phyloP scores from a whole-genome alignment of 2,888 invertebrate species.

The Luffia ferchaultella region DNA sequence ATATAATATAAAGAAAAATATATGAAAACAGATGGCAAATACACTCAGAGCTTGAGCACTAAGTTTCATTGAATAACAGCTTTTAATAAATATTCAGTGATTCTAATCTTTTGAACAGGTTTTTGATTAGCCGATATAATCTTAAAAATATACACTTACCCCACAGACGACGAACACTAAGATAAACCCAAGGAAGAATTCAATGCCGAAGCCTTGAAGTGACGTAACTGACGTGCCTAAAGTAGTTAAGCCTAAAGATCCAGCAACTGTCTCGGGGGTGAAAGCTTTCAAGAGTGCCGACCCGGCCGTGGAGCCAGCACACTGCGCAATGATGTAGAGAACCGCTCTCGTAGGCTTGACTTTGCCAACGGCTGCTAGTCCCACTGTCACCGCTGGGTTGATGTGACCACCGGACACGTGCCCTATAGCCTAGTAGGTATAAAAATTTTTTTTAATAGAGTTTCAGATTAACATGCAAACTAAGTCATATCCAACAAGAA shows the following conservation, averaged over 20 bases:
- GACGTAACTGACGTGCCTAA: slow-evolving; percentile 69
- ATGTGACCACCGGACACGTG: slow-evolving; percentile 91
- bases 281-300: slow-evolving; percentile 78
- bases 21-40: no score
- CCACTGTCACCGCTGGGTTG: slow-evolving; percentile 91
- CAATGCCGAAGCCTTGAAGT: slow-evolving; percentile 87
- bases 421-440: slow-evolving; percentile 86
- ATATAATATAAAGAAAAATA: no score
- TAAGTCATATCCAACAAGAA: no score
- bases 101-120: no score
- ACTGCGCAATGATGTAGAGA: slow-evolving; percentile 84
- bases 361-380: slow-evolving; percentile 80
- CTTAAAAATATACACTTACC: slow-evolving; percentile 59
- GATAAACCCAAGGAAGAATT: slow-evolving; percentile 90
- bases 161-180: slow-evolving; percentile 90
- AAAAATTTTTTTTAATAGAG: no score
- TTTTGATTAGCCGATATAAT: no score
- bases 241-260: slow-evolving; percentile 73
- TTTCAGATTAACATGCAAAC: no score
- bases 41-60: no score
- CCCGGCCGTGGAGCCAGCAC: slow-evolving; percentile 82
- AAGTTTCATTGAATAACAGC: no score
- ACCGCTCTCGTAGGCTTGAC: slow-evolving; percentile 77
- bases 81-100: no score
- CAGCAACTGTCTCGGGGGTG: slow-evolving; percentile 69